phyloP scores from a whole-genome alignment of 2,113 vertebrate species.

The Neoarius graeffei region DNA sequence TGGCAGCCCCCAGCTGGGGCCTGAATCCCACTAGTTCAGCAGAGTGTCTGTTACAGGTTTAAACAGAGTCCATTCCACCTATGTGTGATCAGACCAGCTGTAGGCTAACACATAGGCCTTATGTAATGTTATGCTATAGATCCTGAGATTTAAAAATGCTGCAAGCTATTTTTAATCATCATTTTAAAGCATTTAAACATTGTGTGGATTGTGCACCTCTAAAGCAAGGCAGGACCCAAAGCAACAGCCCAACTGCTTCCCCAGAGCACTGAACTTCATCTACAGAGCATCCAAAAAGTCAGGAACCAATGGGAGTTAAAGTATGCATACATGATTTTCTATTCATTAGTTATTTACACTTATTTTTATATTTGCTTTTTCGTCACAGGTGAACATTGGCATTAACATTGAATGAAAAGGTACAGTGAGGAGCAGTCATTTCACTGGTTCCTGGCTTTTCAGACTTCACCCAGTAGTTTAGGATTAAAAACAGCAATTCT shows the following conservation, averaged over 20 bases:
- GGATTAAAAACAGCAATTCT: neutral
- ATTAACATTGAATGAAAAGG: neutral
- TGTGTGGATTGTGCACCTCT: neutral
- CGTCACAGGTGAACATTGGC: neutral
- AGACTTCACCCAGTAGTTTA: neutral
- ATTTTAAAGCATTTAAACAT: neutral
- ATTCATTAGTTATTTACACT: neutral
- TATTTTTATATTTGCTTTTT: neutral
- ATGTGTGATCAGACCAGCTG: conserved; percentile 25
- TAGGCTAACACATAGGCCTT: conserved; percentile 1
- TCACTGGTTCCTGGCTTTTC: neutral
- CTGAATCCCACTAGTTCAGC: conserved; percentile 67
- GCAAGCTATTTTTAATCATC: neutral
- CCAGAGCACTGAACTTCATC: neutral
- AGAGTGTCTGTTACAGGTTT: conserved; percentile 49
- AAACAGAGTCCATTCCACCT: conserved; percentile 43
- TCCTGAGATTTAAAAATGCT: neutral
- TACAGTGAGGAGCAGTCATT: neutral
- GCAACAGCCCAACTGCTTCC: no score
- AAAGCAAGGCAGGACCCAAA: neutral
- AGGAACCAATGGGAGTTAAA: neutral
- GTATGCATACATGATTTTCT: neutral
- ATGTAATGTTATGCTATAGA: neutral
- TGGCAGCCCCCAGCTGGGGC: conserved; percentile 38
- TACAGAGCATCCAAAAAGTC: neutral